Evolutionary conservation across 2,797 vertebrate species (phyloP), one percentile per base, ranked within the genome.

Genomic region (Pipistrellus pygmaeus): DNA sequence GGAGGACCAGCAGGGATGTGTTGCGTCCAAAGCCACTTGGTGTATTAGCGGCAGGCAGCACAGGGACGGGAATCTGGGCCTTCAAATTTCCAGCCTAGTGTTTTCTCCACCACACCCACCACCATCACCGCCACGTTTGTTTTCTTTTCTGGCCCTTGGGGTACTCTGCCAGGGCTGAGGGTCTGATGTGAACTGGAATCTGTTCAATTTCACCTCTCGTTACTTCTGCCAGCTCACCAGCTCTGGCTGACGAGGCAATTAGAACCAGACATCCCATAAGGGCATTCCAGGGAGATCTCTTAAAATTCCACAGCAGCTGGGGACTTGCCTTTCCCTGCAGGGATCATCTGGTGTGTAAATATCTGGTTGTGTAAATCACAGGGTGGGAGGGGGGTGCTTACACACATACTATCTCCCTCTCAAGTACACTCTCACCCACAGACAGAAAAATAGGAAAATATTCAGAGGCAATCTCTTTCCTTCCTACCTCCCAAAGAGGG

Each of bases 261-360:
- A 97, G 96, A 96, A 96, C 82, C 96, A 96, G 96, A 95, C 96
- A 88, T 96, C 95, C 95, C 95, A 96, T 90, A 95, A 95, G 96
- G 96, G 97, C 94, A 93, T 97, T 96, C 89, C 97, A 96, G 95
- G 96, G 88, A 95, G 92, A 95, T 91, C 95, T 95, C 95, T 2
- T 3, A 96, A 97, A 97, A 96, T 97, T 95, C 97, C 97, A 23
- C 80, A 95, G 8, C 93, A 96, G 97, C 94, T 96, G 94, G 97
- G 78, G 97, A 93, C 6, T n/a, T 97, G 97, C 95, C 95, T 69
- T 9, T 96, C 92, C 97, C 96, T 94, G 95, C 89, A 96, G 83
- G 92, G 91, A 96, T 97, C 96, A 96, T 94, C 96, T 95, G 88
- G 95, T 96, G 93, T 91, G 95, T 93, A 87, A 83, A 8, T 93